Base-by-base conservation (phyloP, 2,888 invertebrate genomes). In the Conus canariensis region DNA sequence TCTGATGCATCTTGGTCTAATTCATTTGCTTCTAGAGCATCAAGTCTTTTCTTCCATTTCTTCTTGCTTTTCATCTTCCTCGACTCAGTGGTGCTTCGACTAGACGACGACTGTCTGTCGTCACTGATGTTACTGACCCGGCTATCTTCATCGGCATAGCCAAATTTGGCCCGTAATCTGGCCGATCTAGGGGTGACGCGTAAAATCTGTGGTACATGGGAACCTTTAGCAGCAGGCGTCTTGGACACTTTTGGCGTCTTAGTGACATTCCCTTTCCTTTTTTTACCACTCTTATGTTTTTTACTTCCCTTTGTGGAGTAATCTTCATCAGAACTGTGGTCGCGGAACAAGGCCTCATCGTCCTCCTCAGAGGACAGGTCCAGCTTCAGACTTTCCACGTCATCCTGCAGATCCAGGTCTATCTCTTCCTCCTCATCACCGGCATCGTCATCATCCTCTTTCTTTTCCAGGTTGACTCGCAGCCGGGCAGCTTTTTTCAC, bases 321-420 rank as follows among this genome's bases (percentile, higher is more conserved):
- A 64, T 88, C 88, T 64, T 83, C 70, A 30, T 92, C 91, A 87
- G 90, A 83, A 10, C 90, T 90, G 64, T 88, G 80, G 30, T 91
- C 89, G n/a, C 74, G 82, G 14, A 88, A 88, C 4, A n/a, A 14
- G 0, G 82, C 88, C 25, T 91, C 91, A 10, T 89, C 89, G 3
- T 89, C 87, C 45, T 89, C 90, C 10, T 90, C 87, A 59, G 25
- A 56, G 22, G 10, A 45, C 3, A 25, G 60, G 22, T 70, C 64
- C 77, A 58, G 30, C 25, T 59, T 90, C 22, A 85, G 58, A 14
- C 83, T 88, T 7, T 85, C 88, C 67, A 70, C 74, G 85, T 77
- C 90, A 77, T 88, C 87, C 45, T 80, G 19, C n/a, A 77, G 59
- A 83, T 58, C 58, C 58, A 19, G 19, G 10, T 58, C 82, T 9